Conservation (phyloP, 2,888 invertebrate genomes). For the Acrobeloides nanus region DNA sequence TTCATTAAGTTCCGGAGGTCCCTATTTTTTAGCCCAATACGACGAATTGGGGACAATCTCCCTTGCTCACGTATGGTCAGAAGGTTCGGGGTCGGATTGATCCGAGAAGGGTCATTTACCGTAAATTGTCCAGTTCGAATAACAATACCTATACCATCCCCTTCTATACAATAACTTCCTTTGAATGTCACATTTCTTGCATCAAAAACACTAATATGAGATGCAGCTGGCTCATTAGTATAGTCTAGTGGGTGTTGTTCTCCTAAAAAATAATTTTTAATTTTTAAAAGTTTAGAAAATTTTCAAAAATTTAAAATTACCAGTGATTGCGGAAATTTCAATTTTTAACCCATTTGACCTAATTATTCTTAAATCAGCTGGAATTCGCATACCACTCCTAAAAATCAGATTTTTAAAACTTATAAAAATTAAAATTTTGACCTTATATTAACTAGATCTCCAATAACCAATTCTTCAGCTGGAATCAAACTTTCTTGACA, state of each 20-base stretch:
- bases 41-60: no score
- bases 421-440: background rate
- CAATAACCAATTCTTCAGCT: slow-evolving; percentile 51
- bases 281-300: slow-evolving; percentile 3
- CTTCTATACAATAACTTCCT: slow-evolving; percentile 38
- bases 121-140: slow-evolving; percentile 36
- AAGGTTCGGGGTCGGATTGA: no score
- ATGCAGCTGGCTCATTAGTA: slow-evolving; percentile 23
- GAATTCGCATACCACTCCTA: slow-evolving; percentile 39
- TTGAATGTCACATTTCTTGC: slow-evolving; percentile 39
- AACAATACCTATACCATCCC: slow-evolving; percentile 43
- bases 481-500: slow-evolving; percentile 71
- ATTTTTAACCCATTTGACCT: slow-evolving; percentile 49
- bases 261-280: slow-evolving; percentile 13
- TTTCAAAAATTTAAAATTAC: slow-evolving; percentile 16
- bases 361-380: slow-evolving; percentile 52
- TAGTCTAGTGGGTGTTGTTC: slow-evolving; percentile 15
- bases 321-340: slow-evolving; percentile 44
- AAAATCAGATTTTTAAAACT: no score
- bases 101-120: background rate
- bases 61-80: no score
- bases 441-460: slow-evolving; percentile 50
- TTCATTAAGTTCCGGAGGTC: no score
- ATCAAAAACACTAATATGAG: slow-evolving; percentile 31
- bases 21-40: no score